Evolutionary conservation across 2,113 vertebrate genomes (phyloP).

Genomic region (Xenopus tropicalis): DNA sequence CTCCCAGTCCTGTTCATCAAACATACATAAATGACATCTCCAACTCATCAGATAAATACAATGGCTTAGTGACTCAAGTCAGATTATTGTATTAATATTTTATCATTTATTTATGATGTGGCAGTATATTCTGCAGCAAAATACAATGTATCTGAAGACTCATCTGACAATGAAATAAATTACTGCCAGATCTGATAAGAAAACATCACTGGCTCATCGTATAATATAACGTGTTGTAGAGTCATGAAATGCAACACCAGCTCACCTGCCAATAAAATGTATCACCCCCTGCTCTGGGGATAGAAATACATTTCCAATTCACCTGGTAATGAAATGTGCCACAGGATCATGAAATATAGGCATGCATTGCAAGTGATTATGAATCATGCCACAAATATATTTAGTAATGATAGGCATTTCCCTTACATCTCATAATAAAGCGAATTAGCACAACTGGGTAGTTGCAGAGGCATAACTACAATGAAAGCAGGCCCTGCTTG

Average conservation of each 20-base stretch:
- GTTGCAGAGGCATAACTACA: too few species aligned
- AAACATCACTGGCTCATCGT: not conserved
- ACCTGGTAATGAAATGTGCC: constrained; percentile 2
- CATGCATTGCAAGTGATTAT: not conserved
- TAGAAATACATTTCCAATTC: constrained; percentile 3
- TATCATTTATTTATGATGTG: not conserved
- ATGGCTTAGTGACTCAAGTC: not conserved
- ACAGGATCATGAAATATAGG: not conserved
- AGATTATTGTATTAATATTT: not conserved
- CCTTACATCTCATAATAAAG: not conserved
- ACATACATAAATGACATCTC: too few species aligned
- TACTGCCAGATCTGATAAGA: not conserved
- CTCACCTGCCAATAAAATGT: not conserved
- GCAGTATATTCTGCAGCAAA: not conserved
- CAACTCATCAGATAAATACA: too few species aligned
- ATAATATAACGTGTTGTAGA: not conserved
- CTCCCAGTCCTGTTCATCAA: too few species aligned
- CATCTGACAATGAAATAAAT: not conserved
- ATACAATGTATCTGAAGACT: not conserved
- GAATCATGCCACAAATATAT: not conserved
- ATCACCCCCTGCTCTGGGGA: not conserved
- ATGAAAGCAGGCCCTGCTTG: too few species aligned
- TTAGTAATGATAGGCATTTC: not conserved
- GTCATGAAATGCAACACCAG: not conserved
- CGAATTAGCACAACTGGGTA: too few species aligned